These are phyloP conservation scores for Leontocebus nigricollis DNA, from an alignment of 2,797 vertebrate species.

Conservation along the genomic window DNA sequence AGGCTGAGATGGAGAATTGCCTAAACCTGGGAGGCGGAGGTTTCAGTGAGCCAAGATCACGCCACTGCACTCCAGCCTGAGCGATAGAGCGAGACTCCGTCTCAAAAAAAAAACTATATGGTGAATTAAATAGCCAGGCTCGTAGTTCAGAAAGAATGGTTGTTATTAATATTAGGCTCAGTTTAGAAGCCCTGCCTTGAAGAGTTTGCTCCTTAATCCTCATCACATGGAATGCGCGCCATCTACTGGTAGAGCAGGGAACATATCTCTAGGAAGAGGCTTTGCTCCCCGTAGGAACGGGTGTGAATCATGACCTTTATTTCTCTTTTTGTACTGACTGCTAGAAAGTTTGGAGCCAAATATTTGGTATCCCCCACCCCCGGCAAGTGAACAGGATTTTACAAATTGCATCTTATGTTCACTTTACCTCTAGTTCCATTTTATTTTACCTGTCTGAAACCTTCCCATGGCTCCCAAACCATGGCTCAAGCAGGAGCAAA, in stretches of 20 bases:
- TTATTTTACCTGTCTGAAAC: neutral
- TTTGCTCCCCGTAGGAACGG: neutral
- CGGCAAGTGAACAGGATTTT: neutral
- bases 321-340: conserved; percentile 23
- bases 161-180: neutral
- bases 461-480: neutral
- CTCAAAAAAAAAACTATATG: neutral
- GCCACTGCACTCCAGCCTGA: too few relatives aligned
- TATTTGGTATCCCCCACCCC: neutral
- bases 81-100: too few relatives aligned
- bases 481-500: neutral
- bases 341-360: neutral
- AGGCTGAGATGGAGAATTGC: too few relatives aligned
- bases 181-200: neutral
- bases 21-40: too few relatives aligned
- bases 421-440: neutral
- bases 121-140: neutral
- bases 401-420: neutral
- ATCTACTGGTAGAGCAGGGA: conserved; percentile 55
- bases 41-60: too few relatives aligned
- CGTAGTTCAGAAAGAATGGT: conserved; percentile 9
- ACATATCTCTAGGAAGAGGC: neutral
- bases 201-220: neutral
- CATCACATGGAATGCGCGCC: neutral
- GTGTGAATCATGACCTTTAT: neutral